phyloP scores from a whole-genome alignment of 2,888 invertebrate genomes.

The Euplagia quadripunctaria region DNA sequence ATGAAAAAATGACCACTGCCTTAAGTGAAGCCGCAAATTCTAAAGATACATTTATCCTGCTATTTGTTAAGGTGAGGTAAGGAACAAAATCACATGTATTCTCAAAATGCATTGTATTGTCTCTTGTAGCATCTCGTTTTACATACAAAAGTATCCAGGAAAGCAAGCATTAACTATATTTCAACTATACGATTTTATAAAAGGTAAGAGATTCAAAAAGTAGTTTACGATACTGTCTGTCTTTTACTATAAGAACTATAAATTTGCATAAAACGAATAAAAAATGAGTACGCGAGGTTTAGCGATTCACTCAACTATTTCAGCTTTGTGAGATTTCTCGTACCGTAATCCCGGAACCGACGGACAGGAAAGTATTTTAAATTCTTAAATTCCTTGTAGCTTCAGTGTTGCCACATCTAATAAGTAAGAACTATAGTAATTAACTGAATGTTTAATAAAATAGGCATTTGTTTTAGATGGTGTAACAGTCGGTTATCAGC shows the following conservation, averaged over 20 bases:
- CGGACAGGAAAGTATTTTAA: constrained; percentile 1
- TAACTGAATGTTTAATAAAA: not conserved
- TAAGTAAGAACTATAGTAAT: not conserved
- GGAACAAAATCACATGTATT: not conserved
- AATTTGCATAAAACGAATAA: not conserved
- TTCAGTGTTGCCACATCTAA: not conserved
- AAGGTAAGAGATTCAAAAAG: not conserved
- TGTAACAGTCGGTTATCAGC: too few species aligned
- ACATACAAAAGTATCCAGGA: not conserved
- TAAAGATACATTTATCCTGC: not conserved
- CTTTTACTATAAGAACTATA: not conserved
- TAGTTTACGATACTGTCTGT: not conserved
- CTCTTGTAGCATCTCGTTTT: not conserved
- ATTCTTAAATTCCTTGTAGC: not conserved
- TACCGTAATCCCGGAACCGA: not conserved
- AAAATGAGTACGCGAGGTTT: not conserved
- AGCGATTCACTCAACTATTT: not conserved
- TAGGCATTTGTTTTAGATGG: too few species aligned
- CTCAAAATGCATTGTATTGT: not conserved
- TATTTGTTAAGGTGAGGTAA: not conserved
- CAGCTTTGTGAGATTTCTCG: not conserved
- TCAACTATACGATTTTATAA: not conserved
- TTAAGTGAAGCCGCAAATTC: not conserved
- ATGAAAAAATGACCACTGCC: not conserved
- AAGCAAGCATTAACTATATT: too few species aligned